phyloP scores from a whole-genome alignment of 2,797 vertebrate genomes.

The Cossypha caffra region DNA sequence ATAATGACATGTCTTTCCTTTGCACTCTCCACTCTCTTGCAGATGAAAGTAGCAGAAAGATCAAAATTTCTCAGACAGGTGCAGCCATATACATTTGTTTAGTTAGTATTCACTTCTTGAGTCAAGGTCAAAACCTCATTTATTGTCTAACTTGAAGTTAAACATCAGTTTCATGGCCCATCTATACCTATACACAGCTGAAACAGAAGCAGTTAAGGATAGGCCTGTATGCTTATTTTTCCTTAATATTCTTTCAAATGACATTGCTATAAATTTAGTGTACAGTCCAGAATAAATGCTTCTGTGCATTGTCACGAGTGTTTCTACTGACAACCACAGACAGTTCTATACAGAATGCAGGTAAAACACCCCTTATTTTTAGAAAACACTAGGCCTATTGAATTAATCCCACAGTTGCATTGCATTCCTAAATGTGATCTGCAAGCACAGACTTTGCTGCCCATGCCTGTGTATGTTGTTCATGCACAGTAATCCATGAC shows the following conservation, averaged over 20 bases:
- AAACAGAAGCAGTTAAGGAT: not conserved
- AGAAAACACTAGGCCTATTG: not conserved
- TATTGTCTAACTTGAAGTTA: not conserved
- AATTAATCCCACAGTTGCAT: not conserved
- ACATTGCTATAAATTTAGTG: not conserved
- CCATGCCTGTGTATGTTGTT: not conserved
- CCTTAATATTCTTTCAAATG: not conserved
- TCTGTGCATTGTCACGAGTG: not conserved
- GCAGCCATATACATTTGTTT: not conserved
- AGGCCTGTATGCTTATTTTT: not conserved
- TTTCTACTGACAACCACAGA: not conserved
- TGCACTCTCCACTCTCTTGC: not conserved
- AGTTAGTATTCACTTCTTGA: not conserved
- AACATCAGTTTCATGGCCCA: not conserved
- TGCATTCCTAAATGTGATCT: not conserved
- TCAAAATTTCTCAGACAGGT: not conserved
- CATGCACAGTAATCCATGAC: not conserved
- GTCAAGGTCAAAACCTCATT: not conserved
- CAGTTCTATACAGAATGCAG: not conserved
- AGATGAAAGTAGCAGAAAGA: not conserved
- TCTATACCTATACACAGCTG: not conserved
- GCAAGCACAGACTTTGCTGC: not conserved
- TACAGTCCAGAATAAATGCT: not conserved
- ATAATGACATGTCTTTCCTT: not conserved
- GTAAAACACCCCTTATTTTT: not conserved